These are phyloP conservation scores for Hedychridium roseum DNA, from an alignment of 2,888 invertebrate species.

Conservation along the genomic window DNA sequence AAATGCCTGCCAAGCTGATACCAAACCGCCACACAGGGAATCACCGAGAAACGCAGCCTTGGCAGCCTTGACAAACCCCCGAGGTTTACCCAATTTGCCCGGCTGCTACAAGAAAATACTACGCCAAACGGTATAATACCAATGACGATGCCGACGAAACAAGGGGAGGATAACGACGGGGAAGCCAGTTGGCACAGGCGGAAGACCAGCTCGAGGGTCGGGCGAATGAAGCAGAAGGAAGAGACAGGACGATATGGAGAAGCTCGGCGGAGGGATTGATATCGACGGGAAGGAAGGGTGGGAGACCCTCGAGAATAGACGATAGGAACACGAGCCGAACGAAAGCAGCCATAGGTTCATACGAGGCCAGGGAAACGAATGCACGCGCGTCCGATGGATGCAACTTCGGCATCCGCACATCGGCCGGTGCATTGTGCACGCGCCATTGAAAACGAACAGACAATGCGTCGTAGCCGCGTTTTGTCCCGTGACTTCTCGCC, in stretches of 20 bases:
- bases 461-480: constrained; percentile 56
- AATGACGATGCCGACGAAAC: too few relatives aligned
- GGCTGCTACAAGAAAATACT: too few relatives aligned
- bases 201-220: constrained; percentile 9
- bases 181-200: too few relatives aligned
- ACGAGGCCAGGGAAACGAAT: constrained; percentile 30
- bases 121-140: too few relatives aligned
- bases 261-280: not conserved
- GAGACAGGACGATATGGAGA: constrained; percentile 10
- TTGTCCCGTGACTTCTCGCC: constrained; percentile 53
- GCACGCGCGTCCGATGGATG: constrained; percentile 36
- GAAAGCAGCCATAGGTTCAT: constrained; percentile 23
- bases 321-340: too few relatives aligned
- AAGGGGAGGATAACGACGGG: too few relatives aligned
- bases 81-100: too few relatives aligned
- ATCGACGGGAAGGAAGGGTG: constrained; percentile 1
- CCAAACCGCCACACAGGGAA: too few relatives aligned
- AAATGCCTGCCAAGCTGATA: too few relatives aligned
- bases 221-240: constrained; percentile 4
- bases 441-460: constrained; percentile 52
- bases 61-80: too few relatives aligned
- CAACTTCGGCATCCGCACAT: constrained; percentile 36
- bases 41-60: too few relatives aligned
- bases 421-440: constrained; percentile 50
- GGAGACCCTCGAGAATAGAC: constrained; percentile 35